A percentile compares a stretch with the other conserved stretches of the same genome.
These are phyloP conservation scores for Oryzias celebensis DNA, from an alignment of 2,113 vertebrate genomes.

Conservation along the genomic window DNA sequence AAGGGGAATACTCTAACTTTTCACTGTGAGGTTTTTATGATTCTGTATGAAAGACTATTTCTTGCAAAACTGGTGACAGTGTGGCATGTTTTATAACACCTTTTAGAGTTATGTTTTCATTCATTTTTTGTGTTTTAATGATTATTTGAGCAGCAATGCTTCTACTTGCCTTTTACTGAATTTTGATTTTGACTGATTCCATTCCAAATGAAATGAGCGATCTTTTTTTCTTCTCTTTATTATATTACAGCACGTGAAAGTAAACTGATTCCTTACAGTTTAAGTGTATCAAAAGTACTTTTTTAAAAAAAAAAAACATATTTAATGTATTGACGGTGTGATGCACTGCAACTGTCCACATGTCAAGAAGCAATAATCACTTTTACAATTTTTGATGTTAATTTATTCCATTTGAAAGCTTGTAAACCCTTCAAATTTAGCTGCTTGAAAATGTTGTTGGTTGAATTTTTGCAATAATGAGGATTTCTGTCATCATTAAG, in stretches of 20 bases:
- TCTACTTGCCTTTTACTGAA: conserved; percentile 51
- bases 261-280: conserved; percentile 22
- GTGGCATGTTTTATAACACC: conserved; percentile 70
- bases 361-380: conserved; percentile 49
- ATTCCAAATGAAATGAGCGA: conserved; percentile 56
- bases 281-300: conserved; percentile 29
- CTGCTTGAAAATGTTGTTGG: conserved; percentile 35
- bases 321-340: conserved; percentile 58
- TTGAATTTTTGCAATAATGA: conserved; percentile 61
- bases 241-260: conserved; percentile 20
- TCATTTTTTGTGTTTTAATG: conserved; percentile 51
- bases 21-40: conserved; percentile 80
- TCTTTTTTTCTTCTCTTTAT: conserved; percentile 34
- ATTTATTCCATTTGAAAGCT: conserved; percentile 35
- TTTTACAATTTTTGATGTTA: conserved; percentile 50
- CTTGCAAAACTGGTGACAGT: conserved; percentile 74
- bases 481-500: conserved; percentile 30
- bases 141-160: conserved; percentile 45
- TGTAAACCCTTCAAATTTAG: conserved; percentile 11
- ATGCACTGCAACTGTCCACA: conserved; percentile 38
- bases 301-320: conserved; percentile 17
- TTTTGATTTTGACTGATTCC: conserved; percentile 60
- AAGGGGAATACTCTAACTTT: conserved; percentile 70
- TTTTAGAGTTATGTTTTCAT: conserved; percentile 57
- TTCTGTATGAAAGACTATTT: conserved; percentile 68